Conservation (phyloP, 2,113 vertebrate genomes). For the Lagopus leucura region DNA sequence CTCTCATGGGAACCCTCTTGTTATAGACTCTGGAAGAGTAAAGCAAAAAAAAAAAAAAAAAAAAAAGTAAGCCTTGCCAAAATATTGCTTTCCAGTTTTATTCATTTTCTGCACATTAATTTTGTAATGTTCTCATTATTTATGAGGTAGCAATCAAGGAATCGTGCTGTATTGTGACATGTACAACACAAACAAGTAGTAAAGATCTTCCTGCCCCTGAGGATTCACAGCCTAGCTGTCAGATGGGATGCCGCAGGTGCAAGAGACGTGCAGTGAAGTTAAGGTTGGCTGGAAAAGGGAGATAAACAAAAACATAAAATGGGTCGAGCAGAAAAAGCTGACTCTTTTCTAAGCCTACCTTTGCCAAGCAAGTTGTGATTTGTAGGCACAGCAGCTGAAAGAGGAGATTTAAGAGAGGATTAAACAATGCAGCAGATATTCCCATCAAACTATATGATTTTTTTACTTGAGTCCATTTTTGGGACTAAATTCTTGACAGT, state of each 20-base stretch:
- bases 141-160: background rate
- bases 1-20: background rate
- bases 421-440: conserved; percentile 41
- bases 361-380: conserved; percentile 6
- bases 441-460: background rate
- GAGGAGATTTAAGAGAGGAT: conserved; percentile 9
- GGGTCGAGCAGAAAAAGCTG: background rate
- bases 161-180: background rate
- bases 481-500: conserved; percentile 5
- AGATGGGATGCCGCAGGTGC: background rate
- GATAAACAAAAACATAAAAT: background rate
- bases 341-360: background rate
- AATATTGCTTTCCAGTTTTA: background rate
- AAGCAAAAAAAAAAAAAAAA: background rate
- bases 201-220: background rate
- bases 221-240: background rate
- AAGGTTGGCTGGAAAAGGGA: background rate
- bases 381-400: background rate
- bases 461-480: background rate
- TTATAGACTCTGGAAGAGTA: background rate
- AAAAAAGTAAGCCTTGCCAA: background rate
- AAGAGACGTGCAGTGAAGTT: background rate
- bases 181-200: background rate
- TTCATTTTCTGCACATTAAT: background rate
- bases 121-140: background rate